Conservation (phyloP, 2,888 invertebrate species). For the Petrolisthes manimaculis region DNA sequence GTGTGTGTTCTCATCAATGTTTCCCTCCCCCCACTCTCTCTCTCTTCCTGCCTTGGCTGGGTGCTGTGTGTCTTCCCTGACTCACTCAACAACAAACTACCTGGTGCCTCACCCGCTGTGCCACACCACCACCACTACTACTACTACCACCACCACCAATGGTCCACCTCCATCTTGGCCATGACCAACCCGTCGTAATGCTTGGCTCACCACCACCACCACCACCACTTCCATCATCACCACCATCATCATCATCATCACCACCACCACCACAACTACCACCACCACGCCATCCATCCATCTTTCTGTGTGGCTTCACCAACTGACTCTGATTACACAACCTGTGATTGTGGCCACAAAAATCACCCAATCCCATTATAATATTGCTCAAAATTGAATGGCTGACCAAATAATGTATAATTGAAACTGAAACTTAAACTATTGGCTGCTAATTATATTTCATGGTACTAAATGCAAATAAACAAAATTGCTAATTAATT, state of each 20-base stretch:
- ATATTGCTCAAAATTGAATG: no score
- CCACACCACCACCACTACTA: constrained; percentile 6
- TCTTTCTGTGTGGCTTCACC: constrained; percentile 47
- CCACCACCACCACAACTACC: constrained; percentile 14
- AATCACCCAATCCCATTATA: constrained; percentile 42
- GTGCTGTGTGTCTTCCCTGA: constrained; percentile 56
- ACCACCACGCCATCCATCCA: constrained; percentile 50
- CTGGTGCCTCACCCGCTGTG: constrained; percentile 34
- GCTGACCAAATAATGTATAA: no score
- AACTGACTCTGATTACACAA: constrained; percentile 53
- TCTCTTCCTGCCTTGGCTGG: constrained; percentile 57
- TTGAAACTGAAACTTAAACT: no score
- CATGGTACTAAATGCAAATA: no score
- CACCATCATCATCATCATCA: constrained; percentile 24
- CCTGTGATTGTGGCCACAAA: constrained; percentile 55
- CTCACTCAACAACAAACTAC: constrained; percentile 48
- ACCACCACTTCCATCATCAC: constrained; percentile 26
- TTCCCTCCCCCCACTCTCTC: constrained; percentile 47
- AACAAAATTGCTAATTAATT: no score
- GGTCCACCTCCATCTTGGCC: no score
- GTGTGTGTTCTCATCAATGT: constrained; percentile 52
- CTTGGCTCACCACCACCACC: constrained; percentile 46
- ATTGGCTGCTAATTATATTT: no score
- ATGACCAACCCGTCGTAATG: constrained; percentile 39
- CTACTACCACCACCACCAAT: constrained; percentile 13